Evolutionary conservation across 1,140 invertebrate species (phyloP).

Genomic region (Drosophila bocqueti): DNA sequence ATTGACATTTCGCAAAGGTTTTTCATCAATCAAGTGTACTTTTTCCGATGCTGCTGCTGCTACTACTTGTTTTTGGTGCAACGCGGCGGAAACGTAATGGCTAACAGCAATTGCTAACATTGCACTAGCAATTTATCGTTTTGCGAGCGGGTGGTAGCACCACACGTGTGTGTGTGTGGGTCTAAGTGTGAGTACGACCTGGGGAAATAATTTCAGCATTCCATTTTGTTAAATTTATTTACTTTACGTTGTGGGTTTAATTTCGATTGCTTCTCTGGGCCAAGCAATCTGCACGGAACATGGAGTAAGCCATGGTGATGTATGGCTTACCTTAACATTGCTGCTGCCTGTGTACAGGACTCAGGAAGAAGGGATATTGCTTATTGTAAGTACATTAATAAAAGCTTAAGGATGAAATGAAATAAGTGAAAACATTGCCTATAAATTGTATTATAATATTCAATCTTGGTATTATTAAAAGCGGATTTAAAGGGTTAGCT

Average conservation of each 20-base stretch:
- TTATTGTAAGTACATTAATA: conserved; percentile 3
- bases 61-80: conserved; percentile 48
- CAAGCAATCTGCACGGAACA: conserved; percentile 27
- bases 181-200: conserved; percentile 39
- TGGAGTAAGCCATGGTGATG: conserved; percentile 16
- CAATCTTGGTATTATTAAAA: no score
- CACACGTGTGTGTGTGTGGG: not conserved
- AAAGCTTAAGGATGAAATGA: not conserved
- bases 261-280: conserved; percentile 53
- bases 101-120: conserved; percentile 69
- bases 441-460: not conserved
- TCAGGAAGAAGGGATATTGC: not conserved
- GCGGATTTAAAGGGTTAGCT: no score
- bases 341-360: not conserved
- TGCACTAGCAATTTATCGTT: conserved; percentile 70
- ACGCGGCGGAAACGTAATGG: conserved; percentile 76
- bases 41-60: conserved; percentile 48
- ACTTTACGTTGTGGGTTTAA: conserved; percentile 39
- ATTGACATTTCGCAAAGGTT: conserved; percentile 76
- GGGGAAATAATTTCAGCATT: conserved; percentile 60
- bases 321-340: conserved; percentile 14
- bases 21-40: conserved; percentile 77
- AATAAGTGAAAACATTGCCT: not conserved
- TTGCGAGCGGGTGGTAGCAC: not conserved
- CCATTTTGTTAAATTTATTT: conserved; percentile 61